Conservation (phyloP, 2,113 vertebrate genomes). For the Nerophis lumbriciformis region DNA sequence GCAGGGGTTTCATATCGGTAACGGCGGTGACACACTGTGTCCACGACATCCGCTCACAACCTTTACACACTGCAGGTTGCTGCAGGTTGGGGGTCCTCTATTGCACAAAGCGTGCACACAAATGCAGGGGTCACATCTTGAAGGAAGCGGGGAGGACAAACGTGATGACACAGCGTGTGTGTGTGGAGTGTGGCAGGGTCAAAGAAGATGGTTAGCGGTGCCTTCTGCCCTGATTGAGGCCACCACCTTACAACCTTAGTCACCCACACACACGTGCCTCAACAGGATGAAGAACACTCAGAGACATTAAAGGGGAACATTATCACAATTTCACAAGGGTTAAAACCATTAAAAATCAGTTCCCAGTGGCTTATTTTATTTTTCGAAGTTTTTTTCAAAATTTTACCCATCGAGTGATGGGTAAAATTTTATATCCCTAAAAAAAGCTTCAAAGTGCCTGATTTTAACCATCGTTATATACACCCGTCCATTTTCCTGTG, state of each 20-base stretch:
- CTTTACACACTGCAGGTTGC: constrained; percentile 32
- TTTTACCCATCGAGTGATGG: too few species aligned
- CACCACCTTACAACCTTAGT: constrained; percentile 5
- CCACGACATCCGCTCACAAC: constrained; percentile 27
- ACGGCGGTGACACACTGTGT: constrained; percentile 40
- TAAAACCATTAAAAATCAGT: too few species aligned
- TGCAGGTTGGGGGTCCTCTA: constrained; percentile 16
- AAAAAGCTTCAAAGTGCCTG: too few species aligned
- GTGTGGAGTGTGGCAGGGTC: constrained; percentile 36
- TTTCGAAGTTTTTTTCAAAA: too few species aligned
- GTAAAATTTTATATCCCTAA: too few species aligned
- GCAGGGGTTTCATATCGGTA: constrained; percentile 57
- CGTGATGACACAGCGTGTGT: constrained; percentile 25
- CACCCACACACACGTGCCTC: constrained; percentile 11
- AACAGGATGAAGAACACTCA: constrained; percentile 13
- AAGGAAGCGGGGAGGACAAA: constrained; percentile 6
- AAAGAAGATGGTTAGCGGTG: constrained; percentile 49
- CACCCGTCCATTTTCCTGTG: too few species aligned
- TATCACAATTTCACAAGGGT: too few species aligned
- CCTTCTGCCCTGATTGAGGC: constrained; percentile 54
- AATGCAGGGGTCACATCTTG: constrained; percentile 17
- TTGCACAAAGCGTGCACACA: constrained; percentile 20
- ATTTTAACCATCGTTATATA: too few species aligned
- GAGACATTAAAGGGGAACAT: too few species aligned
- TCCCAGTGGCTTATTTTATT: too few species aligned